Conservation (phyloP, 2,797 vertebrate species). For the Cyprinella venusta region DNA sequence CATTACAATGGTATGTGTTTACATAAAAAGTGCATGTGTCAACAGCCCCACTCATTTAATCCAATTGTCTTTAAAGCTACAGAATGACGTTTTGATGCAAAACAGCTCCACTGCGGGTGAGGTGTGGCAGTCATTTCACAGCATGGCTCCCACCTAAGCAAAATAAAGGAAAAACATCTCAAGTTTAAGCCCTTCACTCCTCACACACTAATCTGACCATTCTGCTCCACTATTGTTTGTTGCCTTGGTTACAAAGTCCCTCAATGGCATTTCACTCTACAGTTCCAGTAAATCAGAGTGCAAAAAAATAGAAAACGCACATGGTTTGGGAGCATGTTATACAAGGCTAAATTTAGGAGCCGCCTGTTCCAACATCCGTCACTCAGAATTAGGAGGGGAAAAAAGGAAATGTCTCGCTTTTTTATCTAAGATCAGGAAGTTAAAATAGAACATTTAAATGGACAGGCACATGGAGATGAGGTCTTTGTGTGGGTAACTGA, state of each 20-base stretch:
- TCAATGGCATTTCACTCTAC: slow-evolving; percentile 71
- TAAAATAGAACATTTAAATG: slow-evolving; percentile 54
- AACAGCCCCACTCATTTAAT: background rate
- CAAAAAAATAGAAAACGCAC: slow-evolving; percentile 50
- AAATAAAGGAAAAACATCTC: slow-evolving; percentile 57
- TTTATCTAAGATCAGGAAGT: slow-evolving; percentile 58
- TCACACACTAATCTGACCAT: slow-evolving; percentile 75
- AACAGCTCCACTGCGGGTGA: slow-evolving; percentile 1
- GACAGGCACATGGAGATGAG: slow-evolving; percentile 50
- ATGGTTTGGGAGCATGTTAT: slow-evolving; percentile 65
- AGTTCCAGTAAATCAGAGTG: slow-evolving; percentile 62
- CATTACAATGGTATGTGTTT: background rate
- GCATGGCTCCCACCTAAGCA: slow-evolving; percentile 22
- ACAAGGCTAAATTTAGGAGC: slow-evolving; percentile 68
- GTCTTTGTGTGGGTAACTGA: slow-evolving; percentile 56
- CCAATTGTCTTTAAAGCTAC: background rate
- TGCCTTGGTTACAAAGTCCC: slow-evolving; percentile 81
- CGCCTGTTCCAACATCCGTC: slow-evolving; percentile 46
- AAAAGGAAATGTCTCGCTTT: slow-evolving; percentile 53
- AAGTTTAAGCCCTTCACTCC: slow-evolving; percentile 69
- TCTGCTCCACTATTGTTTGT: slow-evolving; percentile 76
- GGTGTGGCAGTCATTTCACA: slow-evolving; percentile 4
- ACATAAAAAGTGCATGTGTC: background rate
- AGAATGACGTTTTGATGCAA: slow-evolving; percentile 1
- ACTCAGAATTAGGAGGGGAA: slow-evolving; percentile 51